Base-by-base conservation (phyloP, 2,888 invertebrate genomes). In the Melieria picta region DNA sequence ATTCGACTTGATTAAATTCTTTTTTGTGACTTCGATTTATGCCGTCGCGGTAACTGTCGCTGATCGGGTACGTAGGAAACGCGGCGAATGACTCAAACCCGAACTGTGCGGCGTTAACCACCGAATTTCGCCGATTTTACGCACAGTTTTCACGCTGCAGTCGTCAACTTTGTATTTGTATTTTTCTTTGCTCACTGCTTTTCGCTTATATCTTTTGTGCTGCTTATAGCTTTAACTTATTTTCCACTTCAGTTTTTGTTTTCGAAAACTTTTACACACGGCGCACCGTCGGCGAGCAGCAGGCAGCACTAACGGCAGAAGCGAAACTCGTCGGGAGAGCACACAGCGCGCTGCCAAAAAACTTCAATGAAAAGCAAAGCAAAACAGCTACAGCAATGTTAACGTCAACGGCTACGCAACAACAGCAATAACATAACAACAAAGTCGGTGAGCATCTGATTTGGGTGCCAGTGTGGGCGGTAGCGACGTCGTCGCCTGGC, bases 381-480 rank as follows among this genome's bases (percentile, higher is more conserved):
- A 67, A 46, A 60, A n/a, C 16, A 63, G 30, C 1, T 30, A 30
- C 60, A 67, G 61, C 60, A 60, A 67, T 42, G 52, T 43, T 42
- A 42, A 67, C 42, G 10, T 11, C 58, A 16, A 52, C 52, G 50
- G 9, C 48, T 50, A 65, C 52, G 67, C n/a, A 56, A 30, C 9
- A 67, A 52, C 52, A 67, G 45, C 45, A 30, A 67, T 48, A 52
- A 48, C 57, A 70, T 48, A 58, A 58, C 58, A 11, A 48, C 46
- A 69, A 48, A 7, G 45, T 9, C 62, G 45, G 43, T n/a, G 63
- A 42, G n/a, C 65, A 70, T 58, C 47, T 65, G 64, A 61, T 60
- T 68, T 72, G 64, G 64, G 60, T 63, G 67, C 58, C 48, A 30
- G 75, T 74, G 75, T 77, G 71, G 76, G 75, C 73, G 76, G 9